Conservation (phyloP, 2,888 invertebrate species). For the Oligia strigilis region DNA sequence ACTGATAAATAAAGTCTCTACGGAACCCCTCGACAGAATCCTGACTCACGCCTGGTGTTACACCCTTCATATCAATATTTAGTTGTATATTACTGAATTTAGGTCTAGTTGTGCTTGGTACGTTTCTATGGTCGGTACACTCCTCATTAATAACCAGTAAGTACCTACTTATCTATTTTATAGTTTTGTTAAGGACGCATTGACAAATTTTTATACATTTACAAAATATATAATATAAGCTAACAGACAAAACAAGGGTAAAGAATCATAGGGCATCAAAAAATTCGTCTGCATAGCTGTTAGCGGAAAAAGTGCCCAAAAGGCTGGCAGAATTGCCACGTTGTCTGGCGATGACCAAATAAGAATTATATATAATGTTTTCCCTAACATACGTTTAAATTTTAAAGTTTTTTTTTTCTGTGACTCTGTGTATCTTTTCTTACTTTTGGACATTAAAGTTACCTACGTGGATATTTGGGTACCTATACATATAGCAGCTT, state of each 20-base stretch:
- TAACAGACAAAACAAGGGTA: too few relatives aligned
- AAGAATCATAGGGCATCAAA: not conserved
- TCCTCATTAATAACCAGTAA: constrained; percentile 22
- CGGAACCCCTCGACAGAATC: constrained; percentile 26
- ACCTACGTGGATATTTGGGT: not conserved
- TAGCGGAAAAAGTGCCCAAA: not conserved
- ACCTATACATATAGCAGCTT: not conserved
- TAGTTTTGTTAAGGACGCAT: not conserved
- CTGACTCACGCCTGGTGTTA: constrained; percentile 4
- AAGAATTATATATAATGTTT: not conserved
- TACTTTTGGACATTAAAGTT: not conserved
- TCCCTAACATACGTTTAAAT: not conserved
- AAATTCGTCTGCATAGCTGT: not conserved
- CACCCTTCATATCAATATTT: constrained; percentile 51
- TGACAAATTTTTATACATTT: too few relatives aligned
- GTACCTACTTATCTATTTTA: not conserved
- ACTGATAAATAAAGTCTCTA: not conserved
- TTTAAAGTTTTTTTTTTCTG: not conserved
- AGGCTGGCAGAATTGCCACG: not conserved
- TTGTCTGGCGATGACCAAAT: not conserved
- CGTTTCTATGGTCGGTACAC: constrained; percentile 32
- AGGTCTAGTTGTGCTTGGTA: constrained; percentile 41
- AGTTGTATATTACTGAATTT: constrained; percentile 31
- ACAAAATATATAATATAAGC: too few relatives aligned
- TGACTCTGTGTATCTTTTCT: not conserved